Conservation (phyloP, 2,797 vertebrate genomes). For the Spinibarbus caldwelli region DNA sequence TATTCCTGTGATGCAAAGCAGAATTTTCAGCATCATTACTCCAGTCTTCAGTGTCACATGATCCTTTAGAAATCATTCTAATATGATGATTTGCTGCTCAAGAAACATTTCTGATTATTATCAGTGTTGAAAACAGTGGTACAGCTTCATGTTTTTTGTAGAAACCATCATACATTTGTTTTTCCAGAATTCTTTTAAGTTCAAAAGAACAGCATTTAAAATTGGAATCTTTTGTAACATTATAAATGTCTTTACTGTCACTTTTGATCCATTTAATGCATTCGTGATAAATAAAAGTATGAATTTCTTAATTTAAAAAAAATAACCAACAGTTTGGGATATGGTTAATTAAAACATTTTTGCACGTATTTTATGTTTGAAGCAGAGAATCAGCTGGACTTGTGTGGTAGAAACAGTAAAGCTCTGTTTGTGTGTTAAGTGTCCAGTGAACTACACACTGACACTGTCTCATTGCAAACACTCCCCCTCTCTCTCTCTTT, state of each 20-base stretch:
- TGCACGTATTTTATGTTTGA: not conserved
- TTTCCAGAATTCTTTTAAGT: not conserved
- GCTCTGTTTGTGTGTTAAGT: slow-evolving; percentile 3
- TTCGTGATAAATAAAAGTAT: not conserved
- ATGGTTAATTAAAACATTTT: not conserved
- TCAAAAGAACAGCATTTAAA: not conserved
- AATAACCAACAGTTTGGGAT: not conserved
- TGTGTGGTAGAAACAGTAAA: not conserved
- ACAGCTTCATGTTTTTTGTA: not conserved
- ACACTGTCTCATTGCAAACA: slow-evolving; percentile 38
- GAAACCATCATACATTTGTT: not conserved
- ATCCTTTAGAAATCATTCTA: not conserved
- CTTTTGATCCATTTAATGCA: not conserved
- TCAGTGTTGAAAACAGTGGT: not conserved
- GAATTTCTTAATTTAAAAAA: not conserved
- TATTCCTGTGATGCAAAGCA: not conserved
- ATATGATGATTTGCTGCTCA: not conserved
- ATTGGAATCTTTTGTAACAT: not conserved
- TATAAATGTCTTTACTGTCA: not conserved
- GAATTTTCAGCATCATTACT: not conserved
- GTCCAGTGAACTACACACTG: slow-evolving; percentile 11
- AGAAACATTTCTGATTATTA: not conserved
- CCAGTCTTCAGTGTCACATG: not conserved
- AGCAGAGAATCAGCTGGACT: not conserved
- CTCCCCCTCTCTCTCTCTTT: not conserved